These are phyloP conservation scores for Danio jaintianensis DNA, from an alignment of 2,797 vertebrate genomes.

Conservation along the genomic window DNA sequence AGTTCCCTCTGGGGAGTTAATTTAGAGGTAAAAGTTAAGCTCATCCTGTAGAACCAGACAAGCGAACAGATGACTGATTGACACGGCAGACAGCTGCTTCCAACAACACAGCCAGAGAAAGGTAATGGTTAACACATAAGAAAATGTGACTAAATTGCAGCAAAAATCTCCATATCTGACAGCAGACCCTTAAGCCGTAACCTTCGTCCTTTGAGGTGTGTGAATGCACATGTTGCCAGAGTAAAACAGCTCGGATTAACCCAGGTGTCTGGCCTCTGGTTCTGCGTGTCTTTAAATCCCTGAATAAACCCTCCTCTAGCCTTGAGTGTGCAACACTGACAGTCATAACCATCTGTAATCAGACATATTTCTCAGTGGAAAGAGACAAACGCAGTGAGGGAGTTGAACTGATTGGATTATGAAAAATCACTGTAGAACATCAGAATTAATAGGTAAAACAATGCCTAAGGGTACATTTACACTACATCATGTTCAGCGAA, in stretches of 20 bases:
- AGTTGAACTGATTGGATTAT: no score
- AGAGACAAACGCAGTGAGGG: not conserved
- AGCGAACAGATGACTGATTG: constrained; percentile 67
- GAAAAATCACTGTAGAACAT: not conserved
- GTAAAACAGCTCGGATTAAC: constrained; percentile 40
- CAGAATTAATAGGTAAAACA: not conserved
- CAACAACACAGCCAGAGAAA: constrained; percentile 43
- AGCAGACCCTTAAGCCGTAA: constrained; percentile 3
- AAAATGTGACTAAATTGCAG: constrained; percentile 10
- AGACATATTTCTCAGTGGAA: not conserved
- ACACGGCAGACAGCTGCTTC: constrained; percentile 57
- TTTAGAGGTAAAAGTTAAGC: constrained; percentile 65
- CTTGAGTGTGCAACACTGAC: not conserved
- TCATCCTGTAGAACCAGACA: constrained; percentile 56
- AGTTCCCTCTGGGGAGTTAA: constrained; percentile 61
- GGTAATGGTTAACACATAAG: not conserved
- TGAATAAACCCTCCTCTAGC: not conserved
- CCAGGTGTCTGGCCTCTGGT: constrained; percentile 41
- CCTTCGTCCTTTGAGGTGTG: not conserved
- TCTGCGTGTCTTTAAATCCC: constrained; percentile 2
- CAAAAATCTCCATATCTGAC: constrained; percentile 4
- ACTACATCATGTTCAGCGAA: not conserved
- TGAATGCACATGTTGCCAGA: constrained; percentile 33
- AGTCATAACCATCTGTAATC: constrained; percentile 56
- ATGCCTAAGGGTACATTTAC: not conserved